Evolutionary conservation across 2,888 invertebrate genomes (phyloP), one percentile per base, ranked within the genome.

Genomic region (Meta bourneti): DNA sequence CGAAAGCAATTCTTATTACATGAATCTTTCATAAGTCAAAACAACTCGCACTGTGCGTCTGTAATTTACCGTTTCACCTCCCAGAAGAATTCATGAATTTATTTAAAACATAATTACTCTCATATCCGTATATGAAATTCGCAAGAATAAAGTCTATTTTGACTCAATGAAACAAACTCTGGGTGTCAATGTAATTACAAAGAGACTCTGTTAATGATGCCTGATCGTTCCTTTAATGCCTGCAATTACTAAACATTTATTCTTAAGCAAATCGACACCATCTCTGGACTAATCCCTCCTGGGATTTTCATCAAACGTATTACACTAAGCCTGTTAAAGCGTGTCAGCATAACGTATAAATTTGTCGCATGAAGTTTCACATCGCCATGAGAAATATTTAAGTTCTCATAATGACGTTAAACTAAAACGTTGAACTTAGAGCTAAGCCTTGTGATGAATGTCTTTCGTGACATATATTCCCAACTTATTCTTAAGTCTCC

Each of bases 401-500:
- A 34, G 34, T 34, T 34, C 34, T 61, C 61, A 61, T 61, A 61
- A 61, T 61, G 61, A 61, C 11, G 61, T 16, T 61, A 16, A 61
- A 61, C 13, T 61, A 9, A 61, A 61, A 61, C 61, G 61, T 16
- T 11, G 16, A 16, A 61, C 61, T 61, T 61, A 61, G 16, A 6
- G 61, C 61, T 61, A 61, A 61, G 61, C 61, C 61, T 61, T 61
- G 7, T 61, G 61, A 61, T 61, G 16, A 61, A 61, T 61, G 61
- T 0, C 16, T 16, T 16, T 11, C 16, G 61, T 7, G 13, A 49
- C 8, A n/a, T 49, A 61, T 74, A 61, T 74, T 74, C 74, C 71
- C 9, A 49, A 34, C 61, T 7, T 61, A 11, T 79, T 79, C 82
- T 83, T 74, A 74, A 74, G 74, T 48, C 74, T 74, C 52, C 16